These are phyloP conservation scores for Clarias pachynema DNA, from an alignment of 2,797 vertebrate species.

Conservation along the genomic window DNA sequence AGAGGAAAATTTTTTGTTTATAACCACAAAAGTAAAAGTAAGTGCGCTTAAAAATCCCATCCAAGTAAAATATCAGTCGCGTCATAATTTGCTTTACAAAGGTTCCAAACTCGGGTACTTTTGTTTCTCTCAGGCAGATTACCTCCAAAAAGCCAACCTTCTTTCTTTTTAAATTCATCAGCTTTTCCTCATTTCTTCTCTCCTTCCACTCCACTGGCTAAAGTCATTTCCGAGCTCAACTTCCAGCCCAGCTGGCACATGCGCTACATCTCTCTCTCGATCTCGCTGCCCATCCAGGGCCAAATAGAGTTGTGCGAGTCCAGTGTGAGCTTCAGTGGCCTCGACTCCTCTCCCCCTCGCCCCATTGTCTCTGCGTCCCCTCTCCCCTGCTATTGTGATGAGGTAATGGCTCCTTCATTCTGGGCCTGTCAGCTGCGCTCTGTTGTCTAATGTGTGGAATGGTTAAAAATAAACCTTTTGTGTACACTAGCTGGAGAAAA, in stretches of 20 bases:
- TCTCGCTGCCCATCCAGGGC: slow-evolving; percentile 26
- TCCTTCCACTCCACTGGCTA: slow-evolving; percentile 1
- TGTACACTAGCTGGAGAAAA: slow-evolving; percentile 42
- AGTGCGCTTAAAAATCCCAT: not conserved
- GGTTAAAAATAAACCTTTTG: slow-evolving; percentile 64
- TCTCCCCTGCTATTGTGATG: slow-evolving; percentile 56
- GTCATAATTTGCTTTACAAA: not conserved
- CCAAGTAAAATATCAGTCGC: not conserved
- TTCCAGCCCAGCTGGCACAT: slow-evolving; percentile 28
- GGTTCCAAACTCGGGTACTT: not conserved
- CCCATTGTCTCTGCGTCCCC: slow-evolving; percentile 45
- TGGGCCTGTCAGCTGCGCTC: slow-evolving; percentile 60
- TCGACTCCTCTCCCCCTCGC: slow-evolving; percentile 43
- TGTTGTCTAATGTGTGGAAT: slow-evolving; percentile 57
- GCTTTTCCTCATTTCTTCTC: slow-evolving; percentile 1
- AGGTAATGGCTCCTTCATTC: slow-evolving; percentile 60
- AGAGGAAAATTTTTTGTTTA: slow-evolving; percentile 17
- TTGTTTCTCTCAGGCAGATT: not conserved
- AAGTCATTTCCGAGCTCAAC: slow-evolving; percentile 29
- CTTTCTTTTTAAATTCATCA: slow-evolving; percentile 8
- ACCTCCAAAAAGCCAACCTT: not conserved
- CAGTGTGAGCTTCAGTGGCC: slow-evolving; percentile 35
- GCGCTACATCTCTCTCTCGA: slow-evolving; percentile 50
- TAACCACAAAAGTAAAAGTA: not conserved
- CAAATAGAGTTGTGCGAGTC: slow-evolving; percentile 54